These are phyloP conservation scores for Thereva unica DNA, from an alignment of 2,888 invertebrate genomes.

Conservation along the genomic window DNA sequence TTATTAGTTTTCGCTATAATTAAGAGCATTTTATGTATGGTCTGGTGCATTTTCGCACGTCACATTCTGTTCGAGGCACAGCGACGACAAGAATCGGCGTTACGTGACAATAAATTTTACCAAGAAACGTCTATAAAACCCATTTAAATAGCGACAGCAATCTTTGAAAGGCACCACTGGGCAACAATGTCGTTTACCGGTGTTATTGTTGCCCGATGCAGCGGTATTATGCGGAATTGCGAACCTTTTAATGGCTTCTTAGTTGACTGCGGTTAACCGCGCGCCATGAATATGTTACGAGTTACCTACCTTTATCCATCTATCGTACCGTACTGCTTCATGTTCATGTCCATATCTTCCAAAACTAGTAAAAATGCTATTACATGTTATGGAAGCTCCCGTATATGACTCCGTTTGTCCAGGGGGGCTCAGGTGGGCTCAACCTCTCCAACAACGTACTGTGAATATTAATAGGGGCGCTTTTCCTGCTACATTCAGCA, in stretches of 20 bases:
- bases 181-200: constrained; percentile 25
- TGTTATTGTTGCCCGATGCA: constrained; percentile 16
- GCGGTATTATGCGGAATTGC: background rate
- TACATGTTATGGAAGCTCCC: constrained; percentile 16
- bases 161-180: background rate
- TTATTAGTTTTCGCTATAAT: constrained; percentile 37
- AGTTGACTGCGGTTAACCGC: constrained; percentile 23
- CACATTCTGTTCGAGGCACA: background rate
- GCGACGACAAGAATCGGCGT: constrained; percentile 6
- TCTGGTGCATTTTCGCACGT: constrained; percentile 36
- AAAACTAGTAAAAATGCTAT: constrained; percentile 33
- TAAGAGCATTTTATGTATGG: constrained; percentile 33
- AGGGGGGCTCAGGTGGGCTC: constrained; percentile 5
- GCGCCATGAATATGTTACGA: background rate
- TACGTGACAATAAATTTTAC: constrained; percentile 34
- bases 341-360: constrained; percentile 6
- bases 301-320: background rate
- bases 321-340: background rate
- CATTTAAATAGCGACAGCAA: constrained; percentile 31
- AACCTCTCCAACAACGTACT: constrained; percentile 16
- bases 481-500: constrained; percentile 9
- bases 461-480: constrained; percentile 27
- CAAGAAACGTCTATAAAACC: constrained; percentile 23
- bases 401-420: constrained; percentile 9
- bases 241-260: constrained; percentile 11